These are phyloP conservation scores for Muntiacus reevesi DNA, from an alignment of 2,113 vertebrate genomes.

Conservation along the genomic window DNA sequence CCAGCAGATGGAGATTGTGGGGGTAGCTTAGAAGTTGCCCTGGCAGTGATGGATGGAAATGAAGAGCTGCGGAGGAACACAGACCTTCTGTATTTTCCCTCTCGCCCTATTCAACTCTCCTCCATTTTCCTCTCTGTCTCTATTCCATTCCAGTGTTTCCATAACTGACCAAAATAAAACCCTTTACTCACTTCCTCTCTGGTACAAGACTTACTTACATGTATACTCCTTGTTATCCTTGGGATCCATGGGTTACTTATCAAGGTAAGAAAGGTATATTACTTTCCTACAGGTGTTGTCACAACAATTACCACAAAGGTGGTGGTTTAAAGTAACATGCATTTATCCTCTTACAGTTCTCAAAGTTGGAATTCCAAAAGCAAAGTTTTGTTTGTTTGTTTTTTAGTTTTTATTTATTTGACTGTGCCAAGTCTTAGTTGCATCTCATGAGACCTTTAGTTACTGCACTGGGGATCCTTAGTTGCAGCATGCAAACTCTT, in stretches of 20 bases:
- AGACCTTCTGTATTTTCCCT: background rate
- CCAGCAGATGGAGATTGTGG: background rate
- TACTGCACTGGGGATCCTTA: background rate
- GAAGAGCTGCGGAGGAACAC: background rate
- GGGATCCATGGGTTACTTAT: background rate
- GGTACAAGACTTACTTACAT: background rate
- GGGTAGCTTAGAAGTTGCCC: background rate
- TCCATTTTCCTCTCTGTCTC: background rate
- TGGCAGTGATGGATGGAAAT: background rate
- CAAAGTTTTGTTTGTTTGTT: background rate
- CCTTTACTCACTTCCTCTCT: background rate
- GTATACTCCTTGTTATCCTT: background rate
- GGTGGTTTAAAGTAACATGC: background rate
- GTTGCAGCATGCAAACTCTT: background rate
- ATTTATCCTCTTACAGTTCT: background rate
- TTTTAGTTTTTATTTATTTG: background rate
- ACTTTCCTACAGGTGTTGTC: background rate
- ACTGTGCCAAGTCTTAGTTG: background rate
- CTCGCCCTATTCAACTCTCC: background rate
- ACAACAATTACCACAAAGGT: background rate
- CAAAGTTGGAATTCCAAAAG: background rate
- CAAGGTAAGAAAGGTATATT: background rate
- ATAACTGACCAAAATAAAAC: background rate
- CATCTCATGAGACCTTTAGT: background rate
- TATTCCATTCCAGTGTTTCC: background rate